Percentiles rank a stretch among this genome's conserved stretches.
Conservation (phyloP, 2,888 invertebrate species). For the Timema podura region DNA sequence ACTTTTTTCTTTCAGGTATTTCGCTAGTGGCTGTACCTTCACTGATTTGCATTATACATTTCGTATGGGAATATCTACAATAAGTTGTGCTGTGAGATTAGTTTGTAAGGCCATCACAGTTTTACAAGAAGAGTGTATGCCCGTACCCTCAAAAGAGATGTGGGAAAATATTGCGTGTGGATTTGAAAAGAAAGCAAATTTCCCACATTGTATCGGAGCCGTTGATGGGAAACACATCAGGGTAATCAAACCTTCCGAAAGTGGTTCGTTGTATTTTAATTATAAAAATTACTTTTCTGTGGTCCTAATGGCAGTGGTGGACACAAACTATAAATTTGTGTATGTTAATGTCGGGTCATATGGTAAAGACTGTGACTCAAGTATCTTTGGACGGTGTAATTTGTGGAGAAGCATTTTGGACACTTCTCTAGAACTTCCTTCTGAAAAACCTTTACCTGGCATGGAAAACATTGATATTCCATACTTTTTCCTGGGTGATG, state of each 20-base stretch:
- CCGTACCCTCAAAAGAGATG: conserved; percentile 25
- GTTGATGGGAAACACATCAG: conserved; percentile 34
- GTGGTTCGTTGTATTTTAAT: too few species aligned
- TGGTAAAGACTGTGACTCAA: conserved; percentile 20
- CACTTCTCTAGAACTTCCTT: too few species aligned
- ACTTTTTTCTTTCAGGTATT: conserved; percentile 30
- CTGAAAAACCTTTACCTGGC: conserved; percentile 3
- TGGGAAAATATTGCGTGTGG: conserved; percentile 32
- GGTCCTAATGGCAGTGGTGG: conserved; percentile 29
- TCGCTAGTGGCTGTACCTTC: conserved; percentile 34
- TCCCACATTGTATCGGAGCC: conserved; percentile 34
- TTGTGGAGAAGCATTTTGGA: too few species aligned
- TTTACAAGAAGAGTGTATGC: conserved; percentile 33
- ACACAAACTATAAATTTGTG: conserved; percentile 28
- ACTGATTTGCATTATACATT: conserved; percentile 33
- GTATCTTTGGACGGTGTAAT: not conserved
- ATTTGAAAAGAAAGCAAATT: conserved; percentile 34
- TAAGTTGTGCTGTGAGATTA: conserved; percentile 31
- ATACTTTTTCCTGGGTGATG: conserved; percentile 21
- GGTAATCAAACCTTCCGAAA: too few species aligned
- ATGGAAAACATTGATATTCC: conserved; percentile 18
- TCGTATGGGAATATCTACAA: conserved; percentile 33
- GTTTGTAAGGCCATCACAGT: conserved; percentile 31
- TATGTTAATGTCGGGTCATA: conserved; percentile 25
- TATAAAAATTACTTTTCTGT: conserved; percentile 20